Conservation (phyloP, 2,113 vertebrate genomes). For the Apus apus region DNA sequence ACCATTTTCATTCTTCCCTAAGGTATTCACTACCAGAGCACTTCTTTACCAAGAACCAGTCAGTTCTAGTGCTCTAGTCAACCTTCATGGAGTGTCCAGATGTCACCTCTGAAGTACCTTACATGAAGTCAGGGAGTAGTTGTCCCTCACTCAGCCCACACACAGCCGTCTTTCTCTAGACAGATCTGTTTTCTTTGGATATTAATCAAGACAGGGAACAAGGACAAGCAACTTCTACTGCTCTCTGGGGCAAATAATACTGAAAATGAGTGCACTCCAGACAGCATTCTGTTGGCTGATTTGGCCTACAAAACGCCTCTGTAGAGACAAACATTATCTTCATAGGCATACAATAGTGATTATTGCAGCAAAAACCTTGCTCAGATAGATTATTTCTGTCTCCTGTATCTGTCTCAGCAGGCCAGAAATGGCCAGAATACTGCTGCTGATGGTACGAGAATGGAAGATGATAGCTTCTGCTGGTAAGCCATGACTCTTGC, state of each 20-base stretch:
- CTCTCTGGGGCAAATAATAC: not conserved
- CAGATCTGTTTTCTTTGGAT: not conserved
- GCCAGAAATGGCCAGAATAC: not conserved
- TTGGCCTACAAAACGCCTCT: not conserved
- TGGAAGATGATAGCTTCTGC: not conserved
- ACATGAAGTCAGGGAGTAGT: not conserved
- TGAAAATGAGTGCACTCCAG: not conserved
- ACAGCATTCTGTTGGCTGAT: not conserved
- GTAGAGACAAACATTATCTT: not conserved
- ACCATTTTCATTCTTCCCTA: not conserved
- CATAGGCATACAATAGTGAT: not conserved
- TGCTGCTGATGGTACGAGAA: not conserved
- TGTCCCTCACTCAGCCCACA: not conserved
- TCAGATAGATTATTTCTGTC: not conserved
- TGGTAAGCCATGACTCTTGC: not conserved
- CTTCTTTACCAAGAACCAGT: not conserved
- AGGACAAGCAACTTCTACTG: not conserved
- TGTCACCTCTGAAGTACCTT: not conserved
- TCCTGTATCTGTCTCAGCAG: not conserved
- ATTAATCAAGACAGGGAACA: not conserved
- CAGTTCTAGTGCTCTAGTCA: not conserved
- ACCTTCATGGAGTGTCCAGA: not conserved
- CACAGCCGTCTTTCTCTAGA: not conserved
- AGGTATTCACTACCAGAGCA: not conserved
- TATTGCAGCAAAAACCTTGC: not conserved